Evolutionary conservation across 2,797 vertebrate genomes (phyloP).

Genomic region (Babyrousa celebensis): DNA sequence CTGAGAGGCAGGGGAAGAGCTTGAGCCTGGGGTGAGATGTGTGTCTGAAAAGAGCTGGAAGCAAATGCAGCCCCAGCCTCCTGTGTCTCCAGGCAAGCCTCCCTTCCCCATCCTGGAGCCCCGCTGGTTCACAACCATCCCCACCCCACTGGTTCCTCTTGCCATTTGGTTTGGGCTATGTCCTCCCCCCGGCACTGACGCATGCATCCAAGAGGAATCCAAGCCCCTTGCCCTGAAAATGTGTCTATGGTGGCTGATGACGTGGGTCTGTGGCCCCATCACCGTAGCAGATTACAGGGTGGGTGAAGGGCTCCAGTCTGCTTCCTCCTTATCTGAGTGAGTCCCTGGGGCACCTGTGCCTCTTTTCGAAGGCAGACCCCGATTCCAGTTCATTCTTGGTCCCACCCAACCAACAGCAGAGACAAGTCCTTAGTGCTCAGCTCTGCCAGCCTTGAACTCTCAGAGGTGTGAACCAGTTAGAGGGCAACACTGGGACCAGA

Average conservation of each 20-base stretch:
- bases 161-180: neutral
- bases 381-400: neutral
- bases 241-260: neutral
- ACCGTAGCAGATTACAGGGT: neutral
- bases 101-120: neutral
- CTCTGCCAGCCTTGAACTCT: neutral
- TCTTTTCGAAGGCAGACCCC: neutral
- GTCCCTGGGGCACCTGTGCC: neutral
- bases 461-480: neutral
- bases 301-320: neutral
- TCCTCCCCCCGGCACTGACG: neutral
- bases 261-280: neutral
- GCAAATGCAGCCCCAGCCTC: neutral
- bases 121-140: neutral
- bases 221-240: neutral
- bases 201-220: neutral
- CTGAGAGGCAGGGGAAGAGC: neutral
- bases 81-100: neutral
- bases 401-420: neutral
- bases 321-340: neutral
- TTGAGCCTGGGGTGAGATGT: neutral
- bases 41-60: neutral
- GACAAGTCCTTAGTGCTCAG: neutral
- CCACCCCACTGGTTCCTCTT: neutral
- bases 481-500: neutral